phyloP scores from a whole-genome alignment of 2,888 invertebrate species.

The Agapetus fuscipes region DNA sequence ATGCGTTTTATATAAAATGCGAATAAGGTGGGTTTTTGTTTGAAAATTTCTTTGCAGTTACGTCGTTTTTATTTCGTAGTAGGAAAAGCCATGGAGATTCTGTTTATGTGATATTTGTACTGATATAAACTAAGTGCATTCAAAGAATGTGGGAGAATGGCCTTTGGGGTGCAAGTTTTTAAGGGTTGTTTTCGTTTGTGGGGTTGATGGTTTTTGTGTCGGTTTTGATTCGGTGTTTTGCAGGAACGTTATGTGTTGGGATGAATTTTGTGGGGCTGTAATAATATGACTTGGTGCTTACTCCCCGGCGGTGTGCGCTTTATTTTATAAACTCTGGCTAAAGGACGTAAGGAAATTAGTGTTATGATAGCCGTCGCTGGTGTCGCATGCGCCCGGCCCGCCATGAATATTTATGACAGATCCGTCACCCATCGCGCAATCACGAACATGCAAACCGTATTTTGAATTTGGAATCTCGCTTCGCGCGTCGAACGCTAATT shows the following conservation, averaged over 20 bases:
- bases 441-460: neutral
- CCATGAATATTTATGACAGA: constrained; percentile 5
- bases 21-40: constrained; percentile 1
- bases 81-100: constrained; percentile 26
- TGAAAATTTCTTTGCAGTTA: neutral
- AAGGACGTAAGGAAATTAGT: constrained; percentile 17
- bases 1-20: neutral
- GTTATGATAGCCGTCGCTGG: constrained; percentile 15
- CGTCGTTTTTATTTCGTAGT: constrained; percentile 5
- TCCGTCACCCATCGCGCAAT: constrained; percentile 3
- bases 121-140: neutral
- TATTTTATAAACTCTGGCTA: constrained; percentile 12
- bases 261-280: constrained; percentile 8
- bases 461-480: neutral
- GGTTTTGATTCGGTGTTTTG: neutral
- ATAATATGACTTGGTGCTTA: constrained; percentile 10
- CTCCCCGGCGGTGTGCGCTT: constrained; percentile 5
- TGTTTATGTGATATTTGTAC: constrained; percentile 27
- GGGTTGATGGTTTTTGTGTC: neutral
- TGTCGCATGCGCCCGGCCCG: constrained; percentile 7
- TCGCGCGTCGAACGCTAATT: neutral
- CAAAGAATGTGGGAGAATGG: neutral
- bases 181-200: neutral
- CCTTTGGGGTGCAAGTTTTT: neutral
- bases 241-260: constrained; percentile 4